Evolutionary conservation across 2,797 vertebrate genomes (phyloP).

Genomic region (Balearica regulorum): DNA sequence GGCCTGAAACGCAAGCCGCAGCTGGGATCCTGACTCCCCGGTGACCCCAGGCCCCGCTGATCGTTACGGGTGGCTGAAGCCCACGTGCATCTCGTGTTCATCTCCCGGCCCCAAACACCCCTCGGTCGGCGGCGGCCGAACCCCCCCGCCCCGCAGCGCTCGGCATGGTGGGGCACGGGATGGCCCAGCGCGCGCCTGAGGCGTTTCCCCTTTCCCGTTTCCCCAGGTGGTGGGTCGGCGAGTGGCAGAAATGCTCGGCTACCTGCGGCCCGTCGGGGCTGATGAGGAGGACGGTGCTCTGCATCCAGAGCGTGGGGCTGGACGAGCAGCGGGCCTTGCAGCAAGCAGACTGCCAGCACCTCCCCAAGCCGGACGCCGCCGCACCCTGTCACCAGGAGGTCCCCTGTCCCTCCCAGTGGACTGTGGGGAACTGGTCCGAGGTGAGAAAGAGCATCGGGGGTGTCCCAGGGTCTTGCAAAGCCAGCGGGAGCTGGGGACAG

Average conservation of each 20-base stretch:
- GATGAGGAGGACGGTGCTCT: conserved; percentile 84
- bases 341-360: conserved; percentile 76
- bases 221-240: conserved; percentile 89
- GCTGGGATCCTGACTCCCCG: neutral
- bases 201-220: accelerated
- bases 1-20: neutral
- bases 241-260: conserved; percentile 89
- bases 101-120: neutral
- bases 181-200: neutral
- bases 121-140: neutral
- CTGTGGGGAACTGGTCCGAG: conserved; percentile 85
- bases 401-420: conserved; percentile 87
- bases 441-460: conserved; percentile 47
- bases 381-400: conserved; percentile 78
- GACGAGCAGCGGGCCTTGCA: conserved; percentile 87
- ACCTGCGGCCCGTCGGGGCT: conserved; percentile 81
- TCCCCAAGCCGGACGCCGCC: conserved; percentile 75
- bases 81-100: accelerated
- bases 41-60: accelerated
- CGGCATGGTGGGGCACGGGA: accelerated
- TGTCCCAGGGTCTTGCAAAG: accelerated
- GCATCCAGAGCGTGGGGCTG: conserved; percentile 83
- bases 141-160: accelerated
- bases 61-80: neutral
- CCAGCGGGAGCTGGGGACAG: neutral